Base-by-base conservation (phyloP, 2,797 vertebrate species). In the Pogonophryne albipinna region DNA sequence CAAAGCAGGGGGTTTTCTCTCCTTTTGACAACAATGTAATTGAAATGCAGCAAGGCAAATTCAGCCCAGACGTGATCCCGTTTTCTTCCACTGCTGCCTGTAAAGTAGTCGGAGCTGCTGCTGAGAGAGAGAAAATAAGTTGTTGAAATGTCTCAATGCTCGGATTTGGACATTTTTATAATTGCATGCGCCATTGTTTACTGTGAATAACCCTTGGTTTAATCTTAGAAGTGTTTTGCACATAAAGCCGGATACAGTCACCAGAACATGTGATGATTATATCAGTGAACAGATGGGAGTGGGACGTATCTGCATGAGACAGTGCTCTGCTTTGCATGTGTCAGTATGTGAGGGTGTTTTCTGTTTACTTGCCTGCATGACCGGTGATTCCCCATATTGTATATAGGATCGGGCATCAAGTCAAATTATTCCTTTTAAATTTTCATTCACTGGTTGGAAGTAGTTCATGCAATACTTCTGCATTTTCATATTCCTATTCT, bases 221-320 rank as follows among this genome's bases (percentile, higher is more conserved):
- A 19, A 60, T 78, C 42, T 50, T 10, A 56, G 61, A 58, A 47
- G 45, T 17, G 12, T 66, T 66, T 70, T 78, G 63, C 71, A 58
- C 42, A 74, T 78, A 72, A 82, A 79, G 70, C 58, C 61, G 17
- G 46, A 74, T 58, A 44, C 69, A 79, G 74, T 86, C 82, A 83
- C 16, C 59, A 46, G 66, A 74, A 70, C 74, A 83, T 67, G 84
- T 77, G 78, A 79, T 59, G 67, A 16, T 85, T 84, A 72, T 62
- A 52, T 72, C 56, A 19, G 60, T 7, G 85, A 87, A 74, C 89
- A 92, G 91, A 90, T 86, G 84, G 89, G 82, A 87, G 90, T 90
- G 88, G 92, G 91, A 84, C 20, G 85, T 68, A 70, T 74, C 80
- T 82, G 74, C 85, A 80, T 75, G 66, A 82, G 74, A 84, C 68